Base-by-base conservation (phyloP, 2,797 vertebrate species). In the Heterohyrax brucei region DNA sequence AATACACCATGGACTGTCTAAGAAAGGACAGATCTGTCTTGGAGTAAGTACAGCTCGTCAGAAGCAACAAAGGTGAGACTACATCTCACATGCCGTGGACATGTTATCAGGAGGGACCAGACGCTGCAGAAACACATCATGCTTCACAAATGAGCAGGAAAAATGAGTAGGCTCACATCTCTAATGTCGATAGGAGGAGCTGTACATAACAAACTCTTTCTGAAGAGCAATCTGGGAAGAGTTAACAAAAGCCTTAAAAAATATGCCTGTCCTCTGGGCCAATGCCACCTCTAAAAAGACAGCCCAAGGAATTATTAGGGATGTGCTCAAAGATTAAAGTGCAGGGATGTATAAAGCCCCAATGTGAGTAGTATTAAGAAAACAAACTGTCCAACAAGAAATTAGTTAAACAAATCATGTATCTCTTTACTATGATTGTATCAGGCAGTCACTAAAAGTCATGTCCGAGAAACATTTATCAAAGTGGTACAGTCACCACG, bases 401-500 rank as follows among this genome's bases (percentile, higher is more conserved):
- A 96, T 89, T 39, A 73, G 88, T 93, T 28, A 89, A 92, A 95
- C 95, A 91, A 91, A 96, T 79, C 81, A 89, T 6, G 30, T 18
- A 26, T 39, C 75, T 53, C 91, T 91, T 87, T 68, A 46, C 79
- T 84, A 28, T 3, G 1, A 92, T 26, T 26, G 26, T 28, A 87
- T 82, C 66, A 90, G 12, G 7, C 22, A 59, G 94, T 90, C 68
- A 92, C 86, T 96, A 97, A 95, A 94, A 97, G 96, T 76, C 92
- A 44, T 5, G n/a, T 53, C 82, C 48, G 48, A 72, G 83, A 82
- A 89, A 72, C 44, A 94, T 89, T 88, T 86, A 80, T 82, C 84
- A 91, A 91, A 30, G 87, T 87, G 61, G 70, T 68, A 8, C 64
- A 66, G 87, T 2, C 78, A 50, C 14, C 70, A 0, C 13, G 66